Evolutionary conservation across 53 echinoderm and acorn worm genomes (phyloP), one percentile per base, ranked within the genome.

Genomic region (Apostichopus leukothele): DNA sequence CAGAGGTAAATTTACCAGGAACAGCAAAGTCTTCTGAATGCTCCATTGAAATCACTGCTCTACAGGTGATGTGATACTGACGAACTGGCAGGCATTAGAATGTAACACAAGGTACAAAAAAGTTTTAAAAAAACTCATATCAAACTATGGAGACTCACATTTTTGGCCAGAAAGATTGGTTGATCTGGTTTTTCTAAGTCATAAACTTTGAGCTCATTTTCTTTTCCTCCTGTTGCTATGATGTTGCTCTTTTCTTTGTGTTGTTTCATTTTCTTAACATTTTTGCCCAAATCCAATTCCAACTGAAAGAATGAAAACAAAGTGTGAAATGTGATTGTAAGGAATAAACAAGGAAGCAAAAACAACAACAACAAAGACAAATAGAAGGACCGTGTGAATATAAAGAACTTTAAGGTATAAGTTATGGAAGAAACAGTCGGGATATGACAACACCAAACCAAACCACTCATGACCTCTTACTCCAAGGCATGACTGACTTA

Each of bases 171-270:
- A 89, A 95, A 97, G 50, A 97, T 66, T 14, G 97, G 95, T 87
- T 94, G 90, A 76, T 79, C 90, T 39, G 90, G 89, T 50, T 86
- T 86, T 22, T 95, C 89, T 52, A 97, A 75, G 59, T 97, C 95
- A 94, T 94, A 97, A 18, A 97, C 91, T 90, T 97, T 97, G 50
- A 97, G 88, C 10, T 92, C 94, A 89, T 95, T 97, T 75, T 97
- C 97, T 54, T 94, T 94, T 55, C 98, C 98, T 79, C 95, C 98
- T 13, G 98, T 95, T 60, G 98, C 98, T 84, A 97, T 90, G n/a
- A 91, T 18, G 75, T 97, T 91, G 57, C 79, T 91, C n/a, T 91
- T 89, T 6, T 92, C 77, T 1, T 77, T 77, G 71, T 95, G 93
- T 75, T 94, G 95, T 71, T 94, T 89, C 95, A 97, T 95, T 81